These are phyloP conservation scores for Phocoena phocoena DNA, from an alignment of 2,113 vertebrate genomes.

Conservation along the genomic window DNA sequence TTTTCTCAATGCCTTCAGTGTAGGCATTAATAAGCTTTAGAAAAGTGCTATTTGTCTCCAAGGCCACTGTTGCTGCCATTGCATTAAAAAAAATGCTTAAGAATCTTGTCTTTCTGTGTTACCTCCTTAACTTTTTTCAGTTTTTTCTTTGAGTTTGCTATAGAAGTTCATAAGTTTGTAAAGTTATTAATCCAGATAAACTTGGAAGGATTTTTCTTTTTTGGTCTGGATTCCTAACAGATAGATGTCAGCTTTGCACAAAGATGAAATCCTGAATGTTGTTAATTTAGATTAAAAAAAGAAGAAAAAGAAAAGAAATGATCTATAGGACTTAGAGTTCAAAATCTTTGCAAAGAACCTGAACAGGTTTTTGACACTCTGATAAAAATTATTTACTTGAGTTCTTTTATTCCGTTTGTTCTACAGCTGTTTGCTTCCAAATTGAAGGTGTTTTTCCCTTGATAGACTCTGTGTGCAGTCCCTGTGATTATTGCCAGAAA, in stretches of 20 bases:
- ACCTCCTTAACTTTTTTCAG: background rate
- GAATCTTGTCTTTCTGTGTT: background rate
- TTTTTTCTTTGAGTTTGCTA: background rate
- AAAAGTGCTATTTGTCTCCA: background rate
- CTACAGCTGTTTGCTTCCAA: conserved; percentile 56
- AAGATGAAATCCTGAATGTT: background rate
- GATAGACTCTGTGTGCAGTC: background rate
- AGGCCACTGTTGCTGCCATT: background rate
- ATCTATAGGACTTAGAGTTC: background rate
- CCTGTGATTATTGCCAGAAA: background rate
- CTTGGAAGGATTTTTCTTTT: conserved; percentile 35
- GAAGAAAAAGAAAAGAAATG: background rate
- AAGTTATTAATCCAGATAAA: conserved; percentile 18
- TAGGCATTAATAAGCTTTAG: background rate
- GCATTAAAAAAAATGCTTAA: conserved; percentile 1
- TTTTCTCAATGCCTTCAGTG: background rate
- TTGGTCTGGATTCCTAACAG: conserved; percentile 55
- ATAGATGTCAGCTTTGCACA: background rate
- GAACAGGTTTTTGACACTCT: background rate
- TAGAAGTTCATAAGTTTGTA: background rate
- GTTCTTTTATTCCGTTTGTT: conserved; percentile 6
- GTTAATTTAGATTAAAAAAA: background rate
- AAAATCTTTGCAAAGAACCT: background rate
- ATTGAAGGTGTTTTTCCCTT: background rate
- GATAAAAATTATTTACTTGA: conserved; percentile 27